These are phyloP conservation scores for Desmodus rotundus DNA, from an alignment of 2,113 vertebrate genomes.

Conservation along the genomic window DNA sequence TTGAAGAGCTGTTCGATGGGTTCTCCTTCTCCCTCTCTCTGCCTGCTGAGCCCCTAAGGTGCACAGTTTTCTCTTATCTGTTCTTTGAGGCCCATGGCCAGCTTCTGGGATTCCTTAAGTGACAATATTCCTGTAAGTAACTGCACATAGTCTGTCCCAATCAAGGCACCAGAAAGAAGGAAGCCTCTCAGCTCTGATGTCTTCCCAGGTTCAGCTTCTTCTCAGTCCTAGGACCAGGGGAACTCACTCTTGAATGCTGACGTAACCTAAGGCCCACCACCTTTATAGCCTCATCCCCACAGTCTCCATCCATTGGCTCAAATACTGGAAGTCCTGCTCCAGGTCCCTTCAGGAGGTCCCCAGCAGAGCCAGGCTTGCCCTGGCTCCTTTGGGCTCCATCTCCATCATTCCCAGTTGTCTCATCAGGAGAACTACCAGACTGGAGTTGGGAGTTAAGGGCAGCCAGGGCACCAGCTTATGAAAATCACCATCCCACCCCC, in stretches of 20 bases:
- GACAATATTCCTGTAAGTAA: background rate
- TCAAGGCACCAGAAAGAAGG: background rate
- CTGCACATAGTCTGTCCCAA: accelerated
- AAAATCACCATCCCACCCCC: background rate
- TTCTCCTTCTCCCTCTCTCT: background rate
- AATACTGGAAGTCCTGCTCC: background rate
- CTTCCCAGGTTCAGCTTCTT: background rate
- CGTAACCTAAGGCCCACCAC: background rate
- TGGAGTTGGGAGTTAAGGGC: background rate
- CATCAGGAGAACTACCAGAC: background rate
- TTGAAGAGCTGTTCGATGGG: accelerated
- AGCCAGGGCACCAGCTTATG: background rate
- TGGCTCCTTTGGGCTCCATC: background rate
- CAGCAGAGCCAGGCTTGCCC: background rate
- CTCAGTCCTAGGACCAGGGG: background rate
- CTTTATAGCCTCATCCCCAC: background rate
- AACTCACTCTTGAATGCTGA: background rate
- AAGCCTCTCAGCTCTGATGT: background rate
- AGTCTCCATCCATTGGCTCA: background rate
- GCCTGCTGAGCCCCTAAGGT: background rate
- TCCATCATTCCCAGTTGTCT: background rate
- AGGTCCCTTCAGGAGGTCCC: no score
- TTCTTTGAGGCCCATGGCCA: background rate
- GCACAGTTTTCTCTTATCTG: background rate
- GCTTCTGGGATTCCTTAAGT: background rate